These are phyloP conservation scores for Isoperla grammatica DNA, from an alignment of 2,888 invertebrate genomes.

Conservation along the genomic window DNA sequence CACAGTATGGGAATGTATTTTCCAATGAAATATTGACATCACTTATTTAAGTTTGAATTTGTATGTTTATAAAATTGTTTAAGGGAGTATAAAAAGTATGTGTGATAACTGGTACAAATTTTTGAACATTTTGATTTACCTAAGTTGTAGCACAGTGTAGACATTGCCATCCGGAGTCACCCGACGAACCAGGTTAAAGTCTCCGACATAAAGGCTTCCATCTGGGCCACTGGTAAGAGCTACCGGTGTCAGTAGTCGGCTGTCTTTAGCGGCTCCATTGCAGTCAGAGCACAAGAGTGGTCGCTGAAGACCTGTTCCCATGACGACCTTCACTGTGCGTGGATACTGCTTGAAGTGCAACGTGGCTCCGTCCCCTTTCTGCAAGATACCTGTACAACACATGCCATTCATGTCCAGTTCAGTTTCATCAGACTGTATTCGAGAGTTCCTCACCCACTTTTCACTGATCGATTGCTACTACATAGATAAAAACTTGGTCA, in stretches of 20 bases:
- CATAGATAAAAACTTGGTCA: too few relatives aligned
- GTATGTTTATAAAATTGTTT: too few relatives aligned
- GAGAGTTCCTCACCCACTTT: too few relatives aligned
- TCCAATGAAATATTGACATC: too few relatives aligned
- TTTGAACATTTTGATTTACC: too few relatives aligned
- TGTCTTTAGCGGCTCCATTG: slow-evolving; percentile 78
- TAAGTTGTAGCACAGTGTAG: slow-evolving; percentile 80
- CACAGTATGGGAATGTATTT: too few relatives aligned
- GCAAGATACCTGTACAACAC: slow-evolving; percentile 65
- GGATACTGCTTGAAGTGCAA: slow-evolving; percentile 91
- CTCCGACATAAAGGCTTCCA: slow-evolving; percentile 94
- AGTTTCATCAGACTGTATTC: too few relatives aligned
- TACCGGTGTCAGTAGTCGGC: slow-evolving; percentile 85
- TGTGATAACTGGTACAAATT: too few relatives aligned
- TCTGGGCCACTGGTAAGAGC: slow-evolving; percentile 93
- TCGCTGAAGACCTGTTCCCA: slow-evolving; percentile 88
- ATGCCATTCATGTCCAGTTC: not conserved
- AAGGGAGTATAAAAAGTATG: too few relatives aligned
- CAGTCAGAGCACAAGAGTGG: slow-evolving; percentile 82
- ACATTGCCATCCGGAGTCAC: slow-evolving; percentile 87
- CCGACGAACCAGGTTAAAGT: slow-evolving; percentile 89
- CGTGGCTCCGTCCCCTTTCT: slow-evolving; percentile 95
- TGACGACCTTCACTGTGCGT: slow-evolving; percentile 81
- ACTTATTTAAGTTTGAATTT: too few relatives aligned
- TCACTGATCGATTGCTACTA: too few relatives aligned